phyloP scores from a whole-genome alignment of 2,797 vertebrate genomes.

The Mormyrops attenuatus region DNA sequence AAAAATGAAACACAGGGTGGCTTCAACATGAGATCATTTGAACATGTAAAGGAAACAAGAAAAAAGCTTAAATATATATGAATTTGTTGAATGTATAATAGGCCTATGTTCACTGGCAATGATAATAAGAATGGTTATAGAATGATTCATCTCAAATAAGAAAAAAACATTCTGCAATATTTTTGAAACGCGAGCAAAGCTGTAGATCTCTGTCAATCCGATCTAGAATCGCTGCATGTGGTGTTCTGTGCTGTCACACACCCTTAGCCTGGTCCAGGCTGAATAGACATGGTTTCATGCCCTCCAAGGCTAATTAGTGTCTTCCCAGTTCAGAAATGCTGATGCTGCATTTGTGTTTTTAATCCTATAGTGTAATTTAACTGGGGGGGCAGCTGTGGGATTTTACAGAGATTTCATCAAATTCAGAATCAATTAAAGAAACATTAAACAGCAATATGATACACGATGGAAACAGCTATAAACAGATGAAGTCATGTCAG shows the following conservation, averaged over 20 bases:
- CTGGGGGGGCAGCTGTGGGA: neutral
- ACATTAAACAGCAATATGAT: neutral
- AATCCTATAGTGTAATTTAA: neutral
- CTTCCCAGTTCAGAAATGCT: neutral
- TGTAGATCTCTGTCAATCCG: neutral
- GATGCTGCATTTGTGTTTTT: conserved; percentile 1
- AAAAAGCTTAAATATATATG: neutral
- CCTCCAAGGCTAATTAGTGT: neutral
- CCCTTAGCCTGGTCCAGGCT: neutral
- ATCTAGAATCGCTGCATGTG: neutral
- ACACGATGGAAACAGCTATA: neutral
- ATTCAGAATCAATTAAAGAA: neutral
- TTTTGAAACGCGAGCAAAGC: neutral
- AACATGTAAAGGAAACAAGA: neutral
- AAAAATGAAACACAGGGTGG: neutral
- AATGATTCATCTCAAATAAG: neutral
- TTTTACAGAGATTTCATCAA: neutral
- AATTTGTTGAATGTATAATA: neutral
- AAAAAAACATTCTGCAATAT: neutral
- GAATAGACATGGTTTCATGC: neutral
- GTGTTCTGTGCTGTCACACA: neutral
- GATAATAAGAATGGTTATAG: neutral
- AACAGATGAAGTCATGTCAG: neutral
- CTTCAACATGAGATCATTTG: neutral
- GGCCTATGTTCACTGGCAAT: neutral